Base-by-base conservation (phyloP, 2,888 invertebrate species). In the Clitarchus hookeri region DNA sequence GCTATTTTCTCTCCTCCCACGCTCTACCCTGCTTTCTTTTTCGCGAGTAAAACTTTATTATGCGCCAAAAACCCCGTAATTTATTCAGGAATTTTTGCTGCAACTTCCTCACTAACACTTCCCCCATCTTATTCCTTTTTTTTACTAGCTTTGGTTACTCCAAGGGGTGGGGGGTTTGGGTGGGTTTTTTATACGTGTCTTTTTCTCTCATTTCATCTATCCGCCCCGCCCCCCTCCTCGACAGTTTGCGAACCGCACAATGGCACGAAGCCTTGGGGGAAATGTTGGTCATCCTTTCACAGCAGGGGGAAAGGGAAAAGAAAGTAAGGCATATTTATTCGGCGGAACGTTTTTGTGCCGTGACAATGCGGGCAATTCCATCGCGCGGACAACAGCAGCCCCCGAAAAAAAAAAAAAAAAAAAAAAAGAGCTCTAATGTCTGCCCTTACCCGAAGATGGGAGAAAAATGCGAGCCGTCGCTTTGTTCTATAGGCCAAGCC, bases 41-140 rank as follows among this genome's bases (percentile, higher is more conserved):
- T 48, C 48, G 65, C 65, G 19, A 65, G 65, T 65, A 65, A 65
- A 65, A 65, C 65, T 65, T 65, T 65, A 65, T 65, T 65, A 65
- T 65, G 65, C 12, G 12, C 65, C 65, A 65, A 65, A 65, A 65
- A 65, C 65, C 65, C n/a, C 23, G 65, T 65, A 65, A 65, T 65
- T 65, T 65, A 65, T 65, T 65, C 65, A 11, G 8, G n/a, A 65
- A 65, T 65, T 65, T 65, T 65, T 65, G n/a, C 65, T 65, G 65
- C 19, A 23, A n/a, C 65, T 65, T 65, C 65, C 65, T 65, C 65
- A 65, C 65, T n/a, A 65, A 65, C 65, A 6, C 65, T 65, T 65
- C 65, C n/a, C 11, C 65, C 65, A n/a, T 65, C 8, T 65, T n/a
- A 65, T 65, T 65, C 1, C 16, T 65, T 65, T 65, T 65, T 65